Evolutionary conservation across 2,888 invertebrate genomes (phyloP), one percentile per base, ranked within the genome.

Genomic region (Drosophila ezoana): DNA sequence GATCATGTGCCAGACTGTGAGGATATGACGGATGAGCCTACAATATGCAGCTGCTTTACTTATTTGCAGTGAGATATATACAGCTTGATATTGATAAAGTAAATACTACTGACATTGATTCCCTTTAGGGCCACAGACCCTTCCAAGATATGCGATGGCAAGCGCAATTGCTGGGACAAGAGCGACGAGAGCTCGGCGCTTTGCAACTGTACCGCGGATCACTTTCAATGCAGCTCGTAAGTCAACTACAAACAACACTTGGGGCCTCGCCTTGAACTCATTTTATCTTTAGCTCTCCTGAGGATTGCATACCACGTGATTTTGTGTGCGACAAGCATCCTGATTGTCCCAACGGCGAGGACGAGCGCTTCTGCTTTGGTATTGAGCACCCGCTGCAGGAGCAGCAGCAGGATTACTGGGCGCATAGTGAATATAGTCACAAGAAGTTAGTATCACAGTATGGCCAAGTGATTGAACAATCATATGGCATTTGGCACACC

Each of bases 321-420:
- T 94, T 95, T 92, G 94, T 96, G 0, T 97, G 97, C 88, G 97
- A 97, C 87, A 95, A 95, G n/a, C 91, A 94, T 8, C 81, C 90
- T 0, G 97, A 97, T 86, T 97, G 97, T 90, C 95, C 95, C 0
- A 93, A 94, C 63, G 95, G 95, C 6, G 95, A 96, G 75, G 97
- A 97, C 83, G 97, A 97, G 89, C 89, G 89, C 8, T 91, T 92
- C 5, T 97, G 97, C 87, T 93, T 94, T 53, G 94, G 92, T 11
- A 87, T 95, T 38, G 92, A 92, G 72, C 81, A 91, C 14, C 87
- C 90, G 6, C 53, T 90, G 63, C 60, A 78, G 60, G 78, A 81
- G 20, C 68, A 72, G n/a, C 49, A 47, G 10, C 10, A 13, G 4
- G 47, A 54, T 33, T 75, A 68, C 28, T 75, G 41, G 40, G 18